These are phyloP conservation scores for Phania funesta DNA, from an alignment of 2,888 invertebrate species.

Conservation along the genomic window DNA sequence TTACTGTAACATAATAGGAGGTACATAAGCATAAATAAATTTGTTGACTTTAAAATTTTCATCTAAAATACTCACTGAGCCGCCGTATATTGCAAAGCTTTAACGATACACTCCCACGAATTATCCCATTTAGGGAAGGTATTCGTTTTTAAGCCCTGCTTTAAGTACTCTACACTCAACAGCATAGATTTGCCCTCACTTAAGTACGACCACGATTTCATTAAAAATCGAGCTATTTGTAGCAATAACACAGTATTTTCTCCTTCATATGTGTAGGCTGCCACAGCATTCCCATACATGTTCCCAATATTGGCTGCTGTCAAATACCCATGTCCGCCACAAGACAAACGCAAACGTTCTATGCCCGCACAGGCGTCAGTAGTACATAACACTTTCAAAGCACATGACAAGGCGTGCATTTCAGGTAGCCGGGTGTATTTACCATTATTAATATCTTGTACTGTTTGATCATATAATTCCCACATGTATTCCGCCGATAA, in stretches of 20 bases:
- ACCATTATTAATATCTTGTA: conserved; percentile 87
- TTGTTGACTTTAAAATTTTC: background rate
- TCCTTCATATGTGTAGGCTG: conserved; percentile 97
- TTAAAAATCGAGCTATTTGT: conserved; percentile 91
- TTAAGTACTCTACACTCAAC: conserved; percentile 87
- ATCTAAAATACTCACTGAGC: conserved; percentile 78
- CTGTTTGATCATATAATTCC: conserved; percentile 86
- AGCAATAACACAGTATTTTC: conserved; percentile 96
- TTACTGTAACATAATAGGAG: conserved; percentile 82
- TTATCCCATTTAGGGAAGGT: conserved; percentile 75
- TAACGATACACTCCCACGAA: conserved; percentile 78
- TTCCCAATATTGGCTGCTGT: conserved; percentile 90
- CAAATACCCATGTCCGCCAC: conserved; percentile 98
- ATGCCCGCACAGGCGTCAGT: conserved; percentile 86
- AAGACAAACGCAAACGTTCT: conserved; percentile 92
- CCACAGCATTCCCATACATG: conserved; percentile 88
- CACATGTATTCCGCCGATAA: conserved; percentile 86
- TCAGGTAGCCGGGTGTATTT: conserved; percentile 90
- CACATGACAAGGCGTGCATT: conserved; percentile 91
- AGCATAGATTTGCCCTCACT: conserved; percentile 83
- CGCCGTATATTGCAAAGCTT: conserved; percentile 80
- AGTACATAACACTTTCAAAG: conserved; percentile 91
- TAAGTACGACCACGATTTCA: conserved; percentile 88
- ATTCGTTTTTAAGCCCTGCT: conserved; percentile 60
- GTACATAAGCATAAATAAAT: too few species aligned